Conservation (phyloP, 2,797 vertebrate genomes). For the Erpetoichthys calabaricus region DNA sequence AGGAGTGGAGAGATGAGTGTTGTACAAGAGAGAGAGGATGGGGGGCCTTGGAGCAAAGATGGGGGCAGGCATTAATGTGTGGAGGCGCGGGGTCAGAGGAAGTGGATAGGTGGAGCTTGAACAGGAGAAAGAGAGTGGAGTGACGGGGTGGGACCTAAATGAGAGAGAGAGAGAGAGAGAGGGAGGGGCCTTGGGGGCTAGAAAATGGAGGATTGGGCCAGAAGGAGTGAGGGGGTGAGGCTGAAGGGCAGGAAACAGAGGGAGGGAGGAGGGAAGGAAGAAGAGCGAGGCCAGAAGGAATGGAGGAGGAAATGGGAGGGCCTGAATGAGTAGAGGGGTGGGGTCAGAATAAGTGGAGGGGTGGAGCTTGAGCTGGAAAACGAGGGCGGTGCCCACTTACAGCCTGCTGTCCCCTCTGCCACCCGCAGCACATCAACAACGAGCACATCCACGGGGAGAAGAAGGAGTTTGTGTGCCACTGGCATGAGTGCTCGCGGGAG, state of each 20-base stretch:
- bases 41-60: too few species aligned
- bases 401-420: conserved; percentile 7
- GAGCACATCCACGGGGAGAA: conserved; percentile 97
- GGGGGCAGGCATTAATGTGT: too few species aligned
- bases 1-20: background rate
- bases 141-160: too few species aligned
- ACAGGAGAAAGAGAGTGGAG: too few species aligned
- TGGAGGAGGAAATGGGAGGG: background rate
- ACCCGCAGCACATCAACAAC: conserved; percentile 85
- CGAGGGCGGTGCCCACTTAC: too few species aligned
- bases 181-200: too few species aligned
- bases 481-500: conserved; percentile 85
- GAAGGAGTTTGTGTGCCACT: conserved; percentile 97
- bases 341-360: background rate
- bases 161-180: too few species aligned
- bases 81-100: too few species aligned
- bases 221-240: background rate
- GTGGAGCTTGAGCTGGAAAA: too few species aligned
- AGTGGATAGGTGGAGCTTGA: too few species aligned
- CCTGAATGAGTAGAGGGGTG: background rate
- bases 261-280: background rate
- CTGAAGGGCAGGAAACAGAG: conserved; percentile 1
- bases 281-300: background rate
- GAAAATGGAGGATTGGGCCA: too few species aligned
- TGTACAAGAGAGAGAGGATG: too few species aligned